A percentile compares a stretch with the other conserved stretches of the same genome.
Evolutionary conservation across 92 coral and sea anemone genomes (phyloP).

Genomic region (Porites rus): DNA sequence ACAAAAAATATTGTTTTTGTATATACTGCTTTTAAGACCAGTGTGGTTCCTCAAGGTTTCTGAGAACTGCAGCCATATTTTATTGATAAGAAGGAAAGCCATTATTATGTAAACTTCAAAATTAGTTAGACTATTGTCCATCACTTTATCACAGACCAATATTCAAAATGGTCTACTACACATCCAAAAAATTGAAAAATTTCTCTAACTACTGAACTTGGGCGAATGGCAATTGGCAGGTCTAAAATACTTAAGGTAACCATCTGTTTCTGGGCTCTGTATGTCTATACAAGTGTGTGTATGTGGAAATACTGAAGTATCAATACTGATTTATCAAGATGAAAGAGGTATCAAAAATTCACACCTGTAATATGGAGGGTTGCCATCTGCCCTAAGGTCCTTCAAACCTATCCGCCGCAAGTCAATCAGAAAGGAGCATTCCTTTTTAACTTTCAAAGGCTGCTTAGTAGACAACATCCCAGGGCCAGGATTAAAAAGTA

Average conservation of each 20-base stretch:
- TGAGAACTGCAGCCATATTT: background rate
- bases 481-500: conserved; percentile 17
- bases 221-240: background rate
- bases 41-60: background rate
- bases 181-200: background rate
- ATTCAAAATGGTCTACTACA: background rate
- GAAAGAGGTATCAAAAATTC: background rate
- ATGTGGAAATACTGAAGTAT: background rate
- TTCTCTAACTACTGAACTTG: background rate
- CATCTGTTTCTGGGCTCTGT: background rate
- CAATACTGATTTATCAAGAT: background rate
- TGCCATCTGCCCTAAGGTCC: conserved; percentile 29
- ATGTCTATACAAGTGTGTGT: background rate
- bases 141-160: background rate
- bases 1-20: background rate
- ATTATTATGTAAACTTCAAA: background rate
- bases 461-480: conserved; percentile 22
- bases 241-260: background rate
- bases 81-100: background rate
- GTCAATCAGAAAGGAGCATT: conserved; percentile 13
- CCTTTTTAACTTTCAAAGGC: conserved; percentile 28
- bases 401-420: conserved; percentile 13
- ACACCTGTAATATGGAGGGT: conserved; percentile 19
- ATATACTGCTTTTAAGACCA: background rate
- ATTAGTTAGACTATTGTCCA: background rate